A percentile compares a stretch with the other conserved stretches of the same genome.
Evolutionary conservation across 2,113 vertebrate genomes (phyloP).

Genomic region (Pavo muticus): DNA sequence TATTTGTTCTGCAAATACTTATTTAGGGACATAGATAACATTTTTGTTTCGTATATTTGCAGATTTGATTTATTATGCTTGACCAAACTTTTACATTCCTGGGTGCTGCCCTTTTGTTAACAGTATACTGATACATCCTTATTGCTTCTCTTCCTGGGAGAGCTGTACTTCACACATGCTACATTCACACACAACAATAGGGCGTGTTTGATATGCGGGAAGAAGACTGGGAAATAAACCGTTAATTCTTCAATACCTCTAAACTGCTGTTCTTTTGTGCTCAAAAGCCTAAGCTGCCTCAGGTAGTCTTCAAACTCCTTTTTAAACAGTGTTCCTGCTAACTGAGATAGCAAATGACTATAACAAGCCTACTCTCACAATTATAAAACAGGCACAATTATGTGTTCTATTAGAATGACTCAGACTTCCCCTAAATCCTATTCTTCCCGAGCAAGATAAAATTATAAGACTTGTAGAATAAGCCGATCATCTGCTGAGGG

Average conservation of each 20-base stretch:
- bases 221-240: not conserved
- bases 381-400: not conserved
- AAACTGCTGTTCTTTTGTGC: not conserved
- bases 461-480: conserved; percentile 52
- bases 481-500: not conserved
- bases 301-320: conserved; percentile 19
- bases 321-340: not conserved
- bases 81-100: not conserved
- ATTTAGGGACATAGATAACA: not conserved
- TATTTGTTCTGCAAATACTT: not conserved
- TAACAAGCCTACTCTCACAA: conserved; percentile 13
- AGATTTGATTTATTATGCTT: not conserved
- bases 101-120: not conserved
- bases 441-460: conserved; percentile 44
- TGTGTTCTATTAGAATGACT: conserved; percentile 27
- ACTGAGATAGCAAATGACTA: conserved; percentile 9
- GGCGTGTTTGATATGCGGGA: not conserved
- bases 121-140: not conserved
- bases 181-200: not conserved
- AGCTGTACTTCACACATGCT: not conserved
- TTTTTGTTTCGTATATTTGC: not conserved
- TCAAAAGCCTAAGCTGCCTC: conserved; percentile 15
- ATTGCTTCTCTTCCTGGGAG: not conserved
- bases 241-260: not conserved
- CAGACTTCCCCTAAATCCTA: conserved; percentile 33